These are phyloP conservation scores for Cirrhinus molitorella DNA, from an alignment of 2,797 vertebrate genomes.

Conservation along the genomic window DNA sequence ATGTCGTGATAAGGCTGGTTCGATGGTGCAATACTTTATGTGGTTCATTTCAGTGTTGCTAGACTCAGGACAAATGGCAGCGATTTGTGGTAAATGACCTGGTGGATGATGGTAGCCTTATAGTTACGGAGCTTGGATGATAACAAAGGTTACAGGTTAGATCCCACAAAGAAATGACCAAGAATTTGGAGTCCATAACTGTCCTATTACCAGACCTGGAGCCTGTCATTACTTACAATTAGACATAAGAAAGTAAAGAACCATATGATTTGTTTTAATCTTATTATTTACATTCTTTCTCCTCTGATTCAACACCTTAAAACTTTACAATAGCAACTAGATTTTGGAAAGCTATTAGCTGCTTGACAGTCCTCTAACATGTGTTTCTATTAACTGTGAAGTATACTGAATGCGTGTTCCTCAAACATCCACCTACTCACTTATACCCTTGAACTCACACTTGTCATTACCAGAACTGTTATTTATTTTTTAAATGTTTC, in stretches of 20 bases:
- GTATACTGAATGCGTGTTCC: not conserved
- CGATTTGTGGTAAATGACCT: constrained; percentile 10
- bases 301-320: not conserved
- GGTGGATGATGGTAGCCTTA: not conserved
- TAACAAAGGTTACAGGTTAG: constrained; percentile 9
- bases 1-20: not conserved
- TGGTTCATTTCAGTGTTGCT: constrained; percentile 17
- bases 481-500: not conserved
- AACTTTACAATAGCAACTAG: not conserved
- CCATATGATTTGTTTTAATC: not conserved
- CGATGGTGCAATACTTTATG: constrained; percentile 9
- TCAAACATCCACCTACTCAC: constrained; percentile 24
- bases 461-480: not conserved
- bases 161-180: not conserved
- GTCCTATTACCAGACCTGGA: not conserved
- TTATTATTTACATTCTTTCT: constrained; percentile 3
- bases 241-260: not conserved
- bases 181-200: not conserved
- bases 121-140: constrained; percentile 2
- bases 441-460: constrained; percentile 25
- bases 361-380: not conserved
- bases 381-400: constrained; percentile 12
- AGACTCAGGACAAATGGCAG: constrained; percentile 13
- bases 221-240: not conserved
- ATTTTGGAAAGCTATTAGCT: constrained; percentile 7